A percentile compares a stretch with the other conserved stretches of the same genome.
Conservation (phyloP, 2,113 vertebrate species). For the Salvelinus namaycush region DNA sequence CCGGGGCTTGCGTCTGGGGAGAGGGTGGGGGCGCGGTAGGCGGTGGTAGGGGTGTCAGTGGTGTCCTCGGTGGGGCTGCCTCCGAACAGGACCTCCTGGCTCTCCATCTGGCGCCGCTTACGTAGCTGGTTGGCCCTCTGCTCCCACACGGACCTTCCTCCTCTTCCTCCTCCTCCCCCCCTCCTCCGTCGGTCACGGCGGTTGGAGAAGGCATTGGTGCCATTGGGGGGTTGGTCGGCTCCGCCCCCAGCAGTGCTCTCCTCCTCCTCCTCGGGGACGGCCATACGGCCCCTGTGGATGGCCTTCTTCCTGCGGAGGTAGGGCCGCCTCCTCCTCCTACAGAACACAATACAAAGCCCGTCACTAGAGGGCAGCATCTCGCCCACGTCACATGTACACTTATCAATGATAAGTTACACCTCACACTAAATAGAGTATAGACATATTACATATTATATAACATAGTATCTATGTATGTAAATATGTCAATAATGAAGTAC, state of each 20-base stretch:
- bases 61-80: conserved; percentile 68
- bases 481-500: background rate
- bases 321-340: conserved; percentile 77
- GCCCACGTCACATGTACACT: background rate
- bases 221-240: conserved; percentile 41
- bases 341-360: conserved; percentile 37
- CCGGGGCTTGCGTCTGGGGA: conserved; percentile 65
- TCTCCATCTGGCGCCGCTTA: conserved; percentile 93
- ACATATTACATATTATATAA: background rate
- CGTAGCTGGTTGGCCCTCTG: conserved; percentile 95
- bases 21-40: conserved; percentile 46
- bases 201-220: conserved; percentile 62
- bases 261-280: conserved; percentile 67
- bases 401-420: background rate
- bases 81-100: conserved; percentile 89
- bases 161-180: conserved; percentile 60
- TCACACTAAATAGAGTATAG: background rate
- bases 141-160: conserved; percentile 94
- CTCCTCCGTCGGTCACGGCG: conserved; percentile 76
- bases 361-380: conserved; percentile 38
- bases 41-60: conserved; percentile 60
- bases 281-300: conserved; percentile 74
- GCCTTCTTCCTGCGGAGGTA: conserved; percentile 80
- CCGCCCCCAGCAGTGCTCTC: conserved; percentile 29
- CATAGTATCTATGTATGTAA: too few species aligned